Base-by-base conservation (phyloP, 2,113 vertebrate species). In the Lagopus leucura region DNA sequence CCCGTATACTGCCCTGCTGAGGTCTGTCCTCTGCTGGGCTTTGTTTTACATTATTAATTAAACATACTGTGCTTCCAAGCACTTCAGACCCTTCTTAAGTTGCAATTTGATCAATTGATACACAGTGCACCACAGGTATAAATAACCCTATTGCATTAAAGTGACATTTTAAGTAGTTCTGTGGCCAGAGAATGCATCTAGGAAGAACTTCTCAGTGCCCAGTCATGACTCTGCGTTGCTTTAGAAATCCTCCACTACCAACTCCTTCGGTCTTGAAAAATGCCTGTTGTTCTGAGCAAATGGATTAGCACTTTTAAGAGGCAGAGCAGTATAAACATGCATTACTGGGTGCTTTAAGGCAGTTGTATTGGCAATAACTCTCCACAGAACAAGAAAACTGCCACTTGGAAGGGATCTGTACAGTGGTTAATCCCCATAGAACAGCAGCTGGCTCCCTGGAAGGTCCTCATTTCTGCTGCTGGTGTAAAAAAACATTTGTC, bases 11-110 rank as follows among this genome's bases (percentile, higher is more conserved):
- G 17, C 32, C 1, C 40, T 50, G 36, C 57, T 38, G 67, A 10
- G 80, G 38, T 40, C 60, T 85, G 93, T 73, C 65, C 65, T 93
- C 70, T 93, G 87, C 25, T 70, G 82, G 72, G 55, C 71, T 94
- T 92, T 80, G 42, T 8, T 91, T 93, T 93, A 67, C 79, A 90
- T 91, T 86, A 88, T 94, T 96, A 92, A 94, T 95, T 92, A 93
- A 74, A 52, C 69, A 65, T 36, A 47, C 60, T 71, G 42, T 80
- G 57, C 82, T 95, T 88, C 85, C 65, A 67, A 91, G 72, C 34
- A 67, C 75, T 64, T 69, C 64, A 82, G 79, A 83, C 47, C 64
- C 67, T 47, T 92, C 80, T 82, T 82, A 96, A 93, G 86, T 66
- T 80, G 60, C 75, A 38, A 55, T 82, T 91, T 92, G 81, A 92